phyloP scores from a whole-genome alignment of 37 sponge, comb jelly and placozoan genomes.

The Bolinopsis microptera region DNA sequence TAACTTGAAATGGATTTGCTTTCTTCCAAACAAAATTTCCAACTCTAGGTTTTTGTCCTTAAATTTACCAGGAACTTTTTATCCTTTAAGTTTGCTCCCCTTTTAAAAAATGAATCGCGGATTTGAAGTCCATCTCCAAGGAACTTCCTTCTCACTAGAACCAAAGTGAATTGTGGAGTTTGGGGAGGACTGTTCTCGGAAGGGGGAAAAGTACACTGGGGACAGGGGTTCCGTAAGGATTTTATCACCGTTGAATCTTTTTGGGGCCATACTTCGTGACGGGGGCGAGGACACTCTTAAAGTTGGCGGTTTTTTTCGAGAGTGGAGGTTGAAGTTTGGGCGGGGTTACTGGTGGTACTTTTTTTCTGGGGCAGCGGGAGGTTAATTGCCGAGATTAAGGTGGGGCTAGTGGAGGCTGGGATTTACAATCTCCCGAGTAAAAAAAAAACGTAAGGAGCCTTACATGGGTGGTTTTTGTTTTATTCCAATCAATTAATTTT shows the following conservation, averaged over 20 bases:
- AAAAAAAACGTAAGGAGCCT: no score
- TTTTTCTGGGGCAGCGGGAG: not conserved
- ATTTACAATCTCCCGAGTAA: no score
- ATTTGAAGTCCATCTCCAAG: not conserved
- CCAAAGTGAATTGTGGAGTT: not conserved
- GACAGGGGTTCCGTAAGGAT: not conserved
- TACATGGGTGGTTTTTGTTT: no score
- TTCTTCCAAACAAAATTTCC: no score
- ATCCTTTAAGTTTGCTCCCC: no score
- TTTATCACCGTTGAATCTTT: not conserved
- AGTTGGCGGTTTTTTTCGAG: not conserved
- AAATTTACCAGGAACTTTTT: no score
- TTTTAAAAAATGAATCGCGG: no score
- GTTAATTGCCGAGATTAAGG: not conserved
- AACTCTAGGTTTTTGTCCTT: no score
- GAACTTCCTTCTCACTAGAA: not conserved
- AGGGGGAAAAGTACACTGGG: not conserved
- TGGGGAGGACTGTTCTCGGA: no score
- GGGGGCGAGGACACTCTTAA: not conserved
- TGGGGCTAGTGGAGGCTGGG: no score
- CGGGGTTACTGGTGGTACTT: not conserved
- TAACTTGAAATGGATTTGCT: no score
- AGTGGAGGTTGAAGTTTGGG: not conserved
- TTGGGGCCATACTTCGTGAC: not conserved
- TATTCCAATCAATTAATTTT: no score